Conservation (phyloP, 2,113 vertebrate species). For the Gnathonemus echidnorhynchus region DNA sequence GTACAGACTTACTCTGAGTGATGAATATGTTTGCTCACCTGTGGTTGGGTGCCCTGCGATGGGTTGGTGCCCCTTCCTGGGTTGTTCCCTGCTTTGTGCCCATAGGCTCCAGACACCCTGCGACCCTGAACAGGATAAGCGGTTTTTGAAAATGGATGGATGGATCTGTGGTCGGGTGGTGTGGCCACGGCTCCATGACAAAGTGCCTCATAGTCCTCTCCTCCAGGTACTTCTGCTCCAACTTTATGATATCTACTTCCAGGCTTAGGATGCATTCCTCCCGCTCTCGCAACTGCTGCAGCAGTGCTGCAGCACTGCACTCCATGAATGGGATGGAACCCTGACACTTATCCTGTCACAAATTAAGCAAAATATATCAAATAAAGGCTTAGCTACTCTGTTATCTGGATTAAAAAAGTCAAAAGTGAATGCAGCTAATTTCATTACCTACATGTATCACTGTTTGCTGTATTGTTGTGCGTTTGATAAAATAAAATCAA, state of each 20-base stretch:
- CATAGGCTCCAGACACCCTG: too few species aligned
- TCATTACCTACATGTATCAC: too few species aligned
- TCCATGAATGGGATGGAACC: constrained; percentile 39
- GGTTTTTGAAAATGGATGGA: too few species aligned
- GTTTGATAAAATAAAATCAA: too few species aligned
- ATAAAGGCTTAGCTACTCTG: too few species aligned
- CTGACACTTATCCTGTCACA: constrained; percentile 46
- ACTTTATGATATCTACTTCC: constrained; percentile 95
- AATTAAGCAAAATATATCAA: constrained; percentile 4
- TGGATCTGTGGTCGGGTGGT: constrained; percentile 72
- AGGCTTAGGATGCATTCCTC: constrained; percentile 86
- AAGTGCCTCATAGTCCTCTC: constrained; percentile 96
- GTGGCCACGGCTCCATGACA: constrained; percentile 95
- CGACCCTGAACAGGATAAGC: too few species aligned
- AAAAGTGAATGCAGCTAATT: too few species aligned
- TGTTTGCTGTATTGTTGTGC: too few species aligned
- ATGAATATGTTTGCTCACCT: constrained; percentile 45
- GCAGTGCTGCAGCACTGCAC: constrained; percentile 38
- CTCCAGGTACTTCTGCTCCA: constrained; percentile 96
- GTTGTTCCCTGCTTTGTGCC: too few species aligned
- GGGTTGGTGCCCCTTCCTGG: too few species aligned
- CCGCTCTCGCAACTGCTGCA: constrained; percentile 79
- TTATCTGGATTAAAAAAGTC: too few species aligned
- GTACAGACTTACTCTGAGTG: not conserved
- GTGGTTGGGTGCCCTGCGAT: constrained; percentile 52